These are phyloP conservation scores for Orthosia gothica DNA, from an alignment of 2,888 invertebrate genomes.

Conservation along the genomic window DNA sequence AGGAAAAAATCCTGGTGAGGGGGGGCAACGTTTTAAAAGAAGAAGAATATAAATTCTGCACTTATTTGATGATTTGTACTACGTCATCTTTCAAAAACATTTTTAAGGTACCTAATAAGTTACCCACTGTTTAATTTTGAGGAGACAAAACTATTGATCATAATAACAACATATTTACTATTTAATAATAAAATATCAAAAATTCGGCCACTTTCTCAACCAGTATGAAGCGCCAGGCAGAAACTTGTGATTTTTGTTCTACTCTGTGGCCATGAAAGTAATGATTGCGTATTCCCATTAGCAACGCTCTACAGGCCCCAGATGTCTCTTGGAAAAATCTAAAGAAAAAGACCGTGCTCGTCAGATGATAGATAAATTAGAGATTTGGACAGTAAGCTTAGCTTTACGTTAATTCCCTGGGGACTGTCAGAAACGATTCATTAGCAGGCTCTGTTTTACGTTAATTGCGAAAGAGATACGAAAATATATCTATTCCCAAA, in stretches of 20 bases:
- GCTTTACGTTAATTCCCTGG: constrained; percentile 8
- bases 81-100: too few relatives aligned
- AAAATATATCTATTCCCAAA: neutral
- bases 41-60: too few relatives aligned
- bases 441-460: constrained; percentile 2
- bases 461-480: constrained; percentile 15
- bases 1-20: neutral
- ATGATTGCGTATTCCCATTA: neutral
- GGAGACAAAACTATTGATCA: too few relatives aligned
- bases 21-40: neutral
- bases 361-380: constrained; percentile 11
- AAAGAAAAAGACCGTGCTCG: neutral
- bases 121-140: too few relatives aligned
- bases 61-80: too few relatives aligned
- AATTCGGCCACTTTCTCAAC: too few relatives aligned
- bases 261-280: neutral
- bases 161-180: too few relatives aligned
- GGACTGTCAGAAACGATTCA: constrained; percentile 18
- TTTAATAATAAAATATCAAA: too few relatives aligned
- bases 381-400: constrained; percentile 29
- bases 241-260: too few relatives aligned
- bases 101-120: too few relatives aligned
- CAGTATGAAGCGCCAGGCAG: neutral
- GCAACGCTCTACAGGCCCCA: neutral
- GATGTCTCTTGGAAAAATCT: neutral